Evolutionary conservation across 2,888 invertebrate species (phyloP).

Genomic region (Orthonychiurus folsomi): DNA sequence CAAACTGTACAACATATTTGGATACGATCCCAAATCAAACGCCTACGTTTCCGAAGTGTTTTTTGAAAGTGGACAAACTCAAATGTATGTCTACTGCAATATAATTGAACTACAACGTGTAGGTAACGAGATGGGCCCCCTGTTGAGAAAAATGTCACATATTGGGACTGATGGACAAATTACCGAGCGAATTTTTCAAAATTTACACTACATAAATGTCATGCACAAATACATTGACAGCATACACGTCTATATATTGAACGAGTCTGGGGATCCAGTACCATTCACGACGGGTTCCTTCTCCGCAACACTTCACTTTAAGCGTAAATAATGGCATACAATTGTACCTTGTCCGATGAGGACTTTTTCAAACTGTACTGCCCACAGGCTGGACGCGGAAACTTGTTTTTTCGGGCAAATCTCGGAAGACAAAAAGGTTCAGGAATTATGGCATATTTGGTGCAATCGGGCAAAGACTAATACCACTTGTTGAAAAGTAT

Average conservation of each 20-base stretch:
- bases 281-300: neutral
- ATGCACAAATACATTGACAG: neutral
- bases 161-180: neutral
- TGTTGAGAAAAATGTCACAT: neutral
- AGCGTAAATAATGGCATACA: constrained; percentile 1
- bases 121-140: neutral
- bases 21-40: neutral
- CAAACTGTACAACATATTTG: neutral
- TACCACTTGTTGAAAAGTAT: constrained; percentile 5
- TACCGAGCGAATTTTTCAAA: neutral
- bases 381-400: constrained; percentile 3
- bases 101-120: neutral
- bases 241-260: neutral
- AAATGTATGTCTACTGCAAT: constrained; percentile 2
- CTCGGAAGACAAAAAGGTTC: neutral
- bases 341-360: too few species aligned
- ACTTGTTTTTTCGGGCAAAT: constrained; percentile 4
- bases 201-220: neutral
- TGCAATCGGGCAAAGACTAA: neutral
- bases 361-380: constrained; percentile 3
- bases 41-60: neutral
- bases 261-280: neutral
- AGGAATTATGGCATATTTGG: constrained; percentile 9
- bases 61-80: neutral
- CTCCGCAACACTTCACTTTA: constrained; percentile 5